Conservation (phyloP, 2,113 vertebrate genomes). For the Empidonax alnorum region DNA sequence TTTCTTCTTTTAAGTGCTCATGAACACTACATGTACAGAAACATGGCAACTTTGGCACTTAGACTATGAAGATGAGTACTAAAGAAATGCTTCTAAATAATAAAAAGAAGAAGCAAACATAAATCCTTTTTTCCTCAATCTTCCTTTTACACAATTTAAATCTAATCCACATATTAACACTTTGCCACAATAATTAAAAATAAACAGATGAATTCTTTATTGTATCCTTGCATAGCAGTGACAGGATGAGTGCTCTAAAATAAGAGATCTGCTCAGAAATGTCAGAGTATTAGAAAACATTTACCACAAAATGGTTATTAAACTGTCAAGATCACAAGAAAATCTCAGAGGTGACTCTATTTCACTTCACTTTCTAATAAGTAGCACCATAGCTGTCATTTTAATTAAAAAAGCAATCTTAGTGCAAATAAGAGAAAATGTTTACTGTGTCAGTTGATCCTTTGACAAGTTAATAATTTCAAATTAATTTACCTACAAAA, state of each 20-base stretch:
- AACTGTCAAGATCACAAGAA: slow-evolving; percentile 22
- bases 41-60: background rate
- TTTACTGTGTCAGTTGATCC: background rate
- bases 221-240: background rate
- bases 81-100: background rate
- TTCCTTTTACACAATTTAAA: background rate
- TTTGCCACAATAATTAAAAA: background rate
- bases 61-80: background rate
- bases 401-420: slow-evolving; percentile 54
- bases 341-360: background rate
- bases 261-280: slow-evolving; percentile 9
- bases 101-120: background rate
- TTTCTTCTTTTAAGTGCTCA: background rate
- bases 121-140: background rate
- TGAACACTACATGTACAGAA: background rate
- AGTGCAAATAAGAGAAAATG: slow-evolving; percentile 1
- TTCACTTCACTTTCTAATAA: slow-evolving; percentile 29
- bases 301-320: slow-evolving; percentile 23
- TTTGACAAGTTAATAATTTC: slow-evolving; percentile 39
- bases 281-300: slow-evolving; percentile 23
- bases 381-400: background rate
- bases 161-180: background rate
- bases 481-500: slow-evolving; percentile 14
- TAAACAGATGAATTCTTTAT: background rate
- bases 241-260: background rate